phyloP scores from a whole-genome alignment of 2,797 vertebrate species.

The Sebastes umbrosus region DNA sequence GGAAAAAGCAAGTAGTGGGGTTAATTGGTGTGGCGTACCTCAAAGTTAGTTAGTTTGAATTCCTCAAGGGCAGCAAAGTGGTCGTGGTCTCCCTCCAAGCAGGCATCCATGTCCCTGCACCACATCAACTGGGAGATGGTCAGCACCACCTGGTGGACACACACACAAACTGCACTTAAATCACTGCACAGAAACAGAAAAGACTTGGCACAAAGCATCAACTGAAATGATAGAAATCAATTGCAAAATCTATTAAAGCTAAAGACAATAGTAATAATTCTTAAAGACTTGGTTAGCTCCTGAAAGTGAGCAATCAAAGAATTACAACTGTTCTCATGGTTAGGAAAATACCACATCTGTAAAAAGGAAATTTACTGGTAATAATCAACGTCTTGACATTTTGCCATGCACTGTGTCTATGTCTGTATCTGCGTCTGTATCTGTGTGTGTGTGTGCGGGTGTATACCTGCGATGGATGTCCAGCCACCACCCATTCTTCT shows the following conservation, averaged over 20 bases:
- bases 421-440: no score
- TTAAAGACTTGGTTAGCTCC: not conserved
- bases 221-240: not conserved
- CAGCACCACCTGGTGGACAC: slow-evolving; percentile 85
- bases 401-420: not conserved
- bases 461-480: slow-evolving; percentile 85
- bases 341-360: not conserved
- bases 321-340: not conserved
- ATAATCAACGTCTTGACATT: not conserved
- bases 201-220: not conserved
- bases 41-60: slow-evolving; percentile 87
- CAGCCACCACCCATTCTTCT: slow-evolving; percentile 85
- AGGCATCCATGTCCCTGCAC: slow-evolving; percentile 86
- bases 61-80: slow-evolving; percentile 78
- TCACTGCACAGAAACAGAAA: not conserved
- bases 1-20: not conserved
- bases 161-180: not conserved
- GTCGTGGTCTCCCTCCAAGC: slow-evolving; percentile 79
- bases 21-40: slow-evolving; percentile 67
- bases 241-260: not conserved
- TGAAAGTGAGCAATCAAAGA: not conserved
- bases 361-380: not conserved
- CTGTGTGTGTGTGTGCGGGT: no score
- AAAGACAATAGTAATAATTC: no score
- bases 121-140: slow-evolving; percentile 92